These are phyloP conservation scores for Phaethon lepturus DNA, from an alignment of 2,113 vertebrate genomes.

Conservation along the genomic window DNA sequence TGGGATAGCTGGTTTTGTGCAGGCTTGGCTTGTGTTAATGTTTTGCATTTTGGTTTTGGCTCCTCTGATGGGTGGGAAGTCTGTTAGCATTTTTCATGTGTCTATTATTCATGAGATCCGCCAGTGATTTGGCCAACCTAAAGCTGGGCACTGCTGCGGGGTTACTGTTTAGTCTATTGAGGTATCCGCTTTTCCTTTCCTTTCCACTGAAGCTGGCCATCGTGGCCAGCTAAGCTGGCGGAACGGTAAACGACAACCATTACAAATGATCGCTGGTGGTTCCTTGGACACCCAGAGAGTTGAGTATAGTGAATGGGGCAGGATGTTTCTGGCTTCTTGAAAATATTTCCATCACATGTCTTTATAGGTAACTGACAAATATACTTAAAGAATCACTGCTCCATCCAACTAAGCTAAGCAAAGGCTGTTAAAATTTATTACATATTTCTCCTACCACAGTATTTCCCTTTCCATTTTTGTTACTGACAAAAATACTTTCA, in stretches of 20 bases:
- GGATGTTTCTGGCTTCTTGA: constrained; percentile 28
- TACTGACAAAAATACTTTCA: neutral
- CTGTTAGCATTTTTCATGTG: neutral
- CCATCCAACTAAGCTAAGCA: neutral
- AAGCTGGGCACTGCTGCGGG: neutral
- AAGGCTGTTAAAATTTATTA: constrained; percentile 7
- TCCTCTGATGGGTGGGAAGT: neutral
- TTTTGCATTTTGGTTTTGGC: constrained; percentile 21
- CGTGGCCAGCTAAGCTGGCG: constrained; percentile 5
- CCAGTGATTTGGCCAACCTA: neutral
- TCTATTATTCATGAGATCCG: constrained; percentile 17
- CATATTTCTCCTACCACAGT: neutral
- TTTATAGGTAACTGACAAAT: constrained; percentile 26
- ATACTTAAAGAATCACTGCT: neutral
- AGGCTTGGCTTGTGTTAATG: neutral
- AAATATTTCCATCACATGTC: constrained; percentile 20
- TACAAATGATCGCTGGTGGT: neutral
- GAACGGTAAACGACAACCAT: constrained; percentile 22
- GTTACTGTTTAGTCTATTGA: constrained; percentile 61
- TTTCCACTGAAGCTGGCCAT: neutral
- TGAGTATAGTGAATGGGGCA: neutral
- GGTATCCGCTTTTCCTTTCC: neutral
- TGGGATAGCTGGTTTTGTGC: neutral
- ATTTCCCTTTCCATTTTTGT: constrained; percentile 12
- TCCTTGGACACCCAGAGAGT: constrained; percentile 29